These are phyloP conservation scores for Malacoctenus gilli DNA, from an alignment of 2,797 vertebrate species.

Conservation along the genomic window DNA sequence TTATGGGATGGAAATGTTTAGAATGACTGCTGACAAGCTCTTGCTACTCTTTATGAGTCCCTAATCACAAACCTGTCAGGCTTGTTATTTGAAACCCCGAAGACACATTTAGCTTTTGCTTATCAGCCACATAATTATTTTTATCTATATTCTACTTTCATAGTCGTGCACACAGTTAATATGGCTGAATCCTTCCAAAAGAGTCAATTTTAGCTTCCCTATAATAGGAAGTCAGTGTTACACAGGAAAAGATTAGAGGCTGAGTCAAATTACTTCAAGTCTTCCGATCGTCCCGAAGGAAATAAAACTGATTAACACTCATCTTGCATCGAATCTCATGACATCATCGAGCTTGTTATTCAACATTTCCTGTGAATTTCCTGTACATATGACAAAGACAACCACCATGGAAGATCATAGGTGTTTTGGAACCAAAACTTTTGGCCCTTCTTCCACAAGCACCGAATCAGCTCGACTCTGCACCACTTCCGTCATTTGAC, in stretches of 20 bases:
- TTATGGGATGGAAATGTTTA: slow-evolving; percentile 50
- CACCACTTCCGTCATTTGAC: too few relatives aligned
- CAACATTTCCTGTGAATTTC: neutral
- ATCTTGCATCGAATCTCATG: too few relatives aligned
- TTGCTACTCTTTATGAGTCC: slow-evolving; percentile 27
- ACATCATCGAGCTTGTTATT: slow-evolving; percentile 7
- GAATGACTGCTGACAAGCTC: slow-evolving; percentile 39
- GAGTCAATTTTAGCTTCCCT: slow-evolving; percentile 1
- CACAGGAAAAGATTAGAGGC: slow-evolving; percentile 25
- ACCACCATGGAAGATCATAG: neutral
- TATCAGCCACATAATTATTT: slow-evolving; percentile 47
- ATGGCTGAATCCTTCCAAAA: slow-evolving; percentile 24
- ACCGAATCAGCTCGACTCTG: too few relatives aligned
- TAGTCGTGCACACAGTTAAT: slow-evolving; percentile 33
- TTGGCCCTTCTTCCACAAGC: too few relatives aligned
- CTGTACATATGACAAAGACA: slow-evolving; percentile 14
- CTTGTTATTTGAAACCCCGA: slow-evolving; percentile 49
- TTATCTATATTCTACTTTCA: slow-evolving; percentile 31
- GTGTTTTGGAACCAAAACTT: too few relatives aligned
- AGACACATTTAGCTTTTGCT: slow-evolving; percentile 43
- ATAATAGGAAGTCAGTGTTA: slow-evolving; percentile 31
- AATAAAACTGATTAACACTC: slow-evolving; percentile 35
- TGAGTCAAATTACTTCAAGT: slow-evolving; percentile 19
- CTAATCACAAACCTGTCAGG: slow-evolving; percentile 55
- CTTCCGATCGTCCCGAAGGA: slow-evolving; percentile 21